These are phyloP conservation scores for Tetragonula carbonaria DNA, from an alignment of 2,888 invertebrate species.

Conservation along the genomic window DNA sequence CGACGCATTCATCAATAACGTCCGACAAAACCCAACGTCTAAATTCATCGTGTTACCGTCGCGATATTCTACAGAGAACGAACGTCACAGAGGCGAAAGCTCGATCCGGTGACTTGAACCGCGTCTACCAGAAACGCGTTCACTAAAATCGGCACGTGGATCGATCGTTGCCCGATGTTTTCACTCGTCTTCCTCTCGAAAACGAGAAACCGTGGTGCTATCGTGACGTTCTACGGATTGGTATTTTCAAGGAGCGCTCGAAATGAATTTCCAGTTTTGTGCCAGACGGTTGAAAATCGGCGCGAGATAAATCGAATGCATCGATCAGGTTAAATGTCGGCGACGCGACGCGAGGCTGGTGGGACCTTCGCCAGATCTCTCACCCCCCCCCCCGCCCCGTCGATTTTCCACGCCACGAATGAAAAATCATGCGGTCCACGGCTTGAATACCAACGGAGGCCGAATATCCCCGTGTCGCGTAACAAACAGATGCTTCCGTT, in stretches of 20 bases:
- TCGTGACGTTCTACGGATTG: conserved; percentile 43
- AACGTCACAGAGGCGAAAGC: neutral
- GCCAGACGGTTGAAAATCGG: conserved; percentile 40
- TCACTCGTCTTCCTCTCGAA: neutral
- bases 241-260: conserved; percentile 7
- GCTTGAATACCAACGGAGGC: conserved; percentile 50
- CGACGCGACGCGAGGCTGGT: conserved; percentile 22
- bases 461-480: conserved; percentile 29
- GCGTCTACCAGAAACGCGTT: neutral
- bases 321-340: conserved; percentile 64
- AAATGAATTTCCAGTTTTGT: conserved; percentile 44
- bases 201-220: neutral
- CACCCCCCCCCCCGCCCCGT: neutral
- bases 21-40: neutral
- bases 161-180: neutral
- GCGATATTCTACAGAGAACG: neutral
- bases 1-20: neutral
- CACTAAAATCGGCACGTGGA: neutral
- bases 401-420: conserved; percentile 49
- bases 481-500: conserved; percentile 60
- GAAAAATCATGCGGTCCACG: conserved; percentile 56
- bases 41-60: neutral
- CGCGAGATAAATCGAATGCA: conserved; percentile 57
- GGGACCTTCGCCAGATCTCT: conserved; percentile 25
- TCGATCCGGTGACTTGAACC: neutral